Base-by-base conservation (phyloP, 2,888 invertebrate genomes). In the Polyploca ridens region DNA sequence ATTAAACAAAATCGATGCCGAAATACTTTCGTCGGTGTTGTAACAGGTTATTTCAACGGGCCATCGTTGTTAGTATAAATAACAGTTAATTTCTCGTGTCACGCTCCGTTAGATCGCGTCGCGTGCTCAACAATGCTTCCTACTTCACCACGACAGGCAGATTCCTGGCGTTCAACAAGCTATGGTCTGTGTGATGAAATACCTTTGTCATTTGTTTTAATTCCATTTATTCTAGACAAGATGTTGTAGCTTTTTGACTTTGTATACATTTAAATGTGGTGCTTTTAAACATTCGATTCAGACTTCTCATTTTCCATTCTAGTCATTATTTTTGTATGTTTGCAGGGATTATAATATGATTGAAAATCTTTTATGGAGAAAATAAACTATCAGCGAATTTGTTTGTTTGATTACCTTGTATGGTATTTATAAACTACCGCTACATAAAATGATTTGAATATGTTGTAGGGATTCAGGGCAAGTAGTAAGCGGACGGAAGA, bases 11-110 rank as follows among this genome's bases (percentile, higher is more conserved):
- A 82, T 81, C 78, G 81, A 81, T 79, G 82, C 80, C 82, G 80
- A 86, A 86, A 87, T 87, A 85, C 84, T 86, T 88, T 88, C 84
- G 79, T 83, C 81, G 78, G 78, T 87, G 83, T 81, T 81, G 86
- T 90, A 89, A 89, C 88, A 89, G 84, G 86, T 88, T 87, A 85
- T 85, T 85, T 83, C 77, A 84, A 88, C 86, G 83, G 80, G 82
- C 81, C 79, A 73, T 80, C 78, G 78, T 77, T 75, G 76, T 78
- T 78, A 82, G 84, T 90, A 89, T 88, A 88, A 90, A 90, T 91
- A 92, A 92, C 93, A 88, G 93, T 92, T 91, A 92, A 92, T 93
- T 93, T 90, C 90, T 91, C 88, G 83, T 86, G 90, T 84, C 87
- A 90, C 91, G 92, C 89, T 90, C 91, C 90, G 92, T 90, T 92